phyloP scores from a whole-genome alignment of 2,113 vertebrate genomes.

The Apaloderma vittatum region DNA sequence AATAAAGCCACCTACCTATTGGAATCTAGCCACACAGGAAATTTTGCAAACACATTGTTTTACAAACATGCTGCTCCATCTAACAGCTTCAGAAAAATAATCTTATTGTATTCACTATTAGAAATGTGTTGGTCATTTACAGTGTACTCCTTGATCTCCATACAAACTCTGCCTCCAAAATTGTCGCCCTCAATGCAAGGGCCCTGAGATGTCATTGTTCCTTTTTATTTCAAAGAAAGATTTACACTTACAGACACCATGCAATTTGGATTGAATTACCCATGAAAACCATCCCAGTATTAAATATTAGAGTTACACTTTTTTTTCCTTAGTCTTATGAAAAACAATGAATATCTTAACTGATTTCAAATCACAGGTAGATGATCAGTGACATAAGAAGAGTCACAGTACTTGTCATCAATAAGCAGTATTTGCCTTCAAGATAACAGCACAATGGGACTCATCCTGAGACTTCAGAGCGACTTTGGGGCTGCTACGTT shows the following conservation, averaged over 20 bases:
- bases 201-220: background rate
- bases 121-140: background rate
- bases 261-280: background rate
- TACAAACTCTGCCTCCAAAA: background rate
- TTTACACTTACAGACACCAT: background rate
- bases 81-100: background rate
- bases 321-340: background rate
- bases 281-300: background rate
- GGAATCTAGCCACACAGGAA: background rate
- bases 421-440: too few relatives aligned
- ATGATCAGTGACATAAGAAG: background rate
- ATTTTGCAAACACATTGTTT: background rate
- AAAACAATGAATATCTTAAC: background rate
- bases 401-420: background rate
- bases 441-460: too few relatives aligned
- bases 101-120: background rate
- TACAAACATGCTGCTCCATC: background rate
- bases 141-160: background rate
- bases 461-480: too few relatives aligned
- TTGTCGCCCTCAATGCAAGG: background rate
- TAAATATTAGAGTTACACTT: background rate
- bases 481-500: too few relatives aligned
- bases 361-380: background rate
- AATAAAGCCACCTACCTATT: background rate
- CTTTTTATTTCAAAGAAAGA: background rate